Base-by-base conservation (phyloP, 2,888 invertebrate genomes). In the Ormyrus thymus region DNA sequence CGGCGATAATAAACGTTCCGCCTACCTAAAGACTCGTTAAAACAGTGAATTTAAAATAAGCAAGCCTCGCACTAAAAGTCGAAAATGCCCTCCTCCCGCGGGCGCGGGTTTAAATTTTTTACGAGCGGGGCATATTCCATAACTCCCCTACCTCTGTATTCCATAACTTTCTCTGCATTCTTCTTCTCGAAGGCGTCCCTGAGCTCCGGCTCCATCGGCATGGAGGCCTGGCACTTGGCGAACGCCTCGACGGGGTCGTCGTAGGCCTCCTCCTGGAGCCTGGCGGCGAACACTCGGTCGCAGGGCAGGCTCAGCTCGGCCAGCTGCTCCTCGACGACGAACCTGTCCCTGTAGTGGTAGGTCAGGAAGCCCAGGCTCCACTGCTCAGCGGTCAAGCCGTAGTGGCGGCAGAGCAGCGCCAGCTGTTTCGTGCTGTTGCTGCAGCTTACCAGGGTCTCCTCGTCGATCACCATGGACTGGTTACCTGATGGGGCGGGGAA, bases 401-500 rank as follows among this genome's bases (percentile, higher is more conserved):
- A 71, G 0, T 75, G n/a, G 0, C 62, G 58, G 43, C 74, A 80
- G 6, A 74, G 29, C 13, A 70, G 6, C 3, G 10, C 9, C 0
- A 80, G 1, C 1, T 11, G n/a, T 13, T 48, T 65, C 10, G 68
- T n/a, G 8, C 56, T 11, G 55, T 64, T 74, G 51, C 2, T 45
- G 11, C 75, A 78, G n/a, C 58, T 43, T 3, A 71, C 56, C 50
- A 74, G 2, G 0, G 80, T 68, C 4, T 48, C 48, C 9, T 72
- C 53, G 45, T 80, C 69, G 59, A 74, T 72, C 29, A 15, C 45
- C 4, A 59, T 0, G 3, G 76, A 68, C 8, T 4, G 6, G 29
- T 79, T 79, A 5, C 76, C 79, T 79, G 11, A n/a, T n/a, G n/a
- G n/a, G n/a, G n/a, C n/a, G n/a, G n/a, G 7, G 51, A 7, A 55